Evolutionary conservation across 2,888 invertebrate species (phyloP).

Genomic region (Drosophila histrio): DNA sequence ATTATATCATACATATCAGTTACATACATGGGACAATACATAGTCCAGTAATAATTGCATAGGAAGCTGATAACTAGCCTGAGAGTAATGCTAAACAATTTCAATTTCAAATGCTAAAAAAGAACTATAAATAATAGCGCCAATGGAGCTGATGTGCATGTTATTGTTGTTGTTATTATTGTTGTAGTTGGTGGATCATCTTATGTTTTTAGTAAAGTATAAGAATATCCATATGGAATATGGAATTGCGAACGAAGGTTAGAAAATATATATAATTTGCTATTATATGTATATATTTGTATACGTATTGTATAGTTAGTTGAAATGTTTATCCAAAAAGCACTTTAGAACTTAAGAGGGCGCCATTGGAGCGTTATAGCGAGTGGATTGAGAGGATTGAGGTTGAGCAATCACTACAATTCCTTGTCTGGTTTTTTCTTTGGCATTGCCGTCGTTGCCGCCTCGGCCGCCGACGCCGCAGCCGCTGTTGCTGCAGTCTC

Average conservation of each 20-base stretch:
- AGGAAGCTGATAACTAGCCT: constrained; percentile 53
- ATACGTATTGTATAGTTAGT: constrained; percentile 31
- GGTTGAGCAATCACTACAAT: constrained; percentile 62
- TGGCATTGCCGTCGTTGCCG: constrained; percentile 25
- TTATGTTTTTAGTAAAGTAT: constrained; percentile 49
- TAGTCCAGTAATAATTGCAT: constrained; percentile 24
- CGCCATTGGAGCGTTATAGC: constrained; percentile 3
- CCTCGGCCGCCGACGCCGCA: background rate
- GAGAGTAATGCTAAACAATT: constrained; percentile 21
- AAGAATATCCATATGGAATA: constrained; percentile 27
- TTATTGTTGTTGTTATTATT: background rate
- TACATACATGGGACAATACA: constrained; percentile 9
- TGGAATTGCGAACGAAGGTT: constrained; percentile 17
- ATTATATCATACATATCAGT: constrained; percentile 29
- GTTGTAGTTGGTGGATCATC: constrained; percentile 6
- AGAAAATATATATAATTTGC: constrained; percentile 25
- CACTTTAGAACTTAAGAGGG: constrained; percentile 34
- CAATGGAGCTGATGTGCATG: constrained; percentile 11
- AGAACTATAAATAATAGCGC: constrained; percentile 12
- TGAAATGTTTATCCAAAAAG: constrained; percentile 48
- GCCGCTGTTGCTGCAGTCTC: constrained; percentile 50
- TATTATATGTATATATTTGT: constrained; percentile 25
- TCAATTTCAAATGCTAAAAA: constrained; percentile 34
- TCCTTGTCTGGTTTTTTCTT: constrained; percentile 74
- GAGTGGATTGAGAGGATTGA: constrained; percentile 8